Percentiles rank a stretch among this genome's conserved stretches.
Conservation (phyloP, 2,888 invertebrate species). For the Smittia sp. region DNA sequence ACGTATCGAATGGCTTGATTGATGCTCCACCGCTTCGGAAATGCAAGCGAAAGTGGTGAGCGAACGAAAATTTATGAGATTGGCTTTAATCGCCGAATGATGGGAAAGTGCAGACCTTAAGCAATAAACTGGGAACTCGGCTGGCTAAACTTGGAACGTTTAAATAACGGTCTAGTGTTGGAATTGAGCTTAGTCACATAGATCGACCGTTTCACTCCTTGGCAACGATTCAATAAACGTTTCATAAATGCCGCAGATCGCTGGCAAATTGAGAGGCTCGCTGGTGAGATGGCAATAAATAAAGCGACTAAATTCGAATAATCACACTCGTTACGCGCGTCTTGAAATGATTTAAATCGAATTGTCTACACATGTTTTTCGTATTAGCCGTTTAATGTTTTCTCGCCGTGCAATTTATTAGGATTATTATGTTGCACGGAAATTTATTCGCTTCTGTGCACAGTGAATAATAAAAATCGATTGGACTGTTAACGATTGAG, state of each 20-base stretch:
- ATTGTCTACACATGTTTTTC: slow-evolving; percentile 5
- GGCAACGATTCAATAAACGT: background rate
- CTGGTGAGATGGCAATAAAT: slow-evolving; percentile 1
- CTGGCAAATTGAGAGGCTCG: background rate
- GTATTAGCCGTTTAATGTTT: background rate
- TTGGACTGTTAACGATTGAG: background rate
- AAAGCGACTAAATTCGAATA: background rate
- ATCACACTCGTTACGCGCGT: background rate
- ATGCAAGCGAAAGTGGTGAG: too few species aligned
- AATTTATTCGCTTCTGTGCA: background rate
- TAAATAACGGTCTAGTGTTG: too few species aligned
- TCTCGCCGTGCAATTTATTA: background rate
- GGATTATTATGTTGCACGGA: background rate
- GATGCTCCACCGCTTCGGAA: too few species aligned
- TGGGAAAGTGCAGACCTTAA: too few species aligned
- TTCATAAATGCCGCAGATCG: background rate
- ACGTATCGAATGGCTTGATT: too few species aligned
- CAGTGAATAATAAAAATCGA: background rate
- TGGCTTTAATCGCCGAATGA: too few species aligned
- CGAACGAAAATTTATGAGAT: too few species aligned
- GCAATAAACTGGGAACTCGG: too few species aligned
- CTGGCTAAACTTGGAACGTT: too few species aligned
- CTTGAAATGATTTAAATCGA: slow-evolving; percentile 5
- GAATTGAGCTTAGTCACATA: too few species aligned
- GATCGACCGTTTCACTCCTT: background rate